phyloP scores from a whole-genome alignment of 30 jellyfish, hydroid and myxozoan genomes.

The Chrysaora quinquecirrha region DNA sequence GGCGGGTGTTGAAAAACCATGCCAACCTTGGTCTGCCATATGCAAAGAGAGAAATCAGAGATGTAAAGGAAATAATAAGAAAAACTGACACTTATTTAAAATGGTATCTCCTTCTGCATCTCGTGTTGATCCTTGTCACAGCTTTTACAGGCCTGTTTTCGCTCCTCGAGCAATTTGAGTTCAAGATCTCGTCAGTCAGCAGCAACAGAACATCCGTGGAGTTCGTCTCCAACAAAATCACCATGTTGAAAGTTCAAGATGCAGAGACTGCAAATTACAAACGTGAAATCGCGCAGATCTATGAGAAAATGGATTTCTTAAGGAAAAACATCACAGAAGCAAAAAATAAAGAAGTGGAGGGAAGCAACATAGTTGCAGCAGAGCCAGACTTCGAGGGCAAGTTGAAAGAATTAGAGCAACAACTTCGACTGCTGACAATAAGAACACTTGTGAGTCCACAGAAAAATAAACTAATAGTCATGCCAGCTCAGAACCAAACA shows the following conservation, averaged over 20 bases:
- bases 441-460: background rate
- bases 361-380: no score
- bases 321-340: background rate
- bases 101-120: slow-evolving; percentile 54
- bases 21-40: slow-evolving; percentile 55
- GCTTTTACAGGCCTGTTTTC: slow-evolving; percentile 58
- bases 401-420: slow-evolving; percentile 4
- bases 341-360: background rate
- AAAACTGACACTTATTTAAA: slow-evolving; percentile 40
- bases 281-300: background rate
- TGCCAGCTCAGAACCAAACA: slow-evolving; percentile 13
- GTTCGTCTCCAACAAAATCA: background rate
- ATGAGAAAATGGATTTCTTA: slow-evolving; percentile 28
- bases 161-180: slow-evolving; percentile 9
- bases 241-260: background rate
- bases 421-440: slow-evolving; percentile 31
- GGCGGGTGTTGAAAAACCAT: slow-evolving; percentile 27
- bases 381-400: background rate
- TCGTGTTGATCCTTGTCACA: slow-evolving; percentile 37
- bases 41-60: slow-evolving; percentile 59
- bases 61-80: slow-evolving; percentile 34
- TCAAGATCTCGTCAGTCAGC: background rate
- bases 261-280: background rate
- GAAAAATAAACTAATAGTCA: background rate
- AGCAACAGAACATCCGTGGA: background rate